Conservation (phyloP, 2,797 vertebrate genomes). For the Halcyon chelicuti region DNA sequence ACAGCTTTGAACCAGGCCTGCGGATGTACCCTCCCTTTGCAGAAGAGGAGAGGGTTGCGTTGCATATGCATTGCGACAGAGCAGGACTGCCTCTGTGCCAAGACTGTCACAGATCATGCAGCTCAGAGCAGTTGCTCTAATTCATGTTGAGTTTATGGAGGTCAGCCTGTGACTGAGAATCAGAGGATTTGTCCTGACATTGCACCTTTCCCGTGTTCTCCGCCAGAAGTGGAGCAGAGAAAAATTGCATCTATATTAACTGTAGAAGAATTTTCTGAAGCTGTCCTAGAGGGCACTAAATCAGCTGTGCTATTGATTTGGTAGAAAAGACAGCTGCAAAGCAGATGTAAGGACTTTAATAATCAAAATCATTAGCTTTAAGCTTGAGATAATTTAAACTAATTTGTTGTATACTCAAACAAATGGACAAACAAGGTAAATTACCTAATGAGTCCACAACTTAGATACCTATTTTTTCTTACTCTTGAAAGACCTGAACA, state of each 20-base stretch:
- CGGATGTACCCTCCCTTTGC: rapidly evolving
- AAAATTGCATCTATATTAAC: slow-evolving; percentile 42
- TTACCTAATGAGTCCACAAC: neutral
- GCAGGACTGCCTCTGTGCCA: neutral
- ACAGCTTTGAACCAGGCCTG: neutral
- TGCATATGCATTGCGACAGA: rapidly evolving
- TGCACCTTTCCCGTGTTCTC: slow-evolving; percentile 17
- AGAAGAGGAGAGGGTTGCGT: neutral
- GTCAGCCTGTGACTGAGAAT: neutral
- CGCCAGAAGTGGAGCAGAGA: slow-evolving; percentile 19
- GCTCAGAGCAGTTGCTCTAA: neutral
- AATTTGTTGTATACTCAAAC: neutral
- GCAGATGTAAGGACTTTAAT: neutral
- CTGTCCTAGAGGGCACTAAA: slow-evolving; percentile 36
- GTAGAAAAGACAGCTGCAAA: slow-evolving; percentile 17
- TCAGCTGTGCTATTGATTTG: slow-evolving; percentile 1
- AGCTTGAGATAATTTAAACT: neutral
- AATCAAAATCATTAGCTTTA: neutral
- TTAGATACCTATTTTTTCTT: neutral
- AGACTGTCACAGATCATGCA: neutral
- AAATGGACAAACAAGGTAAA: neutral
- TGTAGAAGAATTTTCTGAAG: slow-evolving; percentile 38
- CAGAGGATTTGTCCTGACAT: slow-evolving; percentile 7
- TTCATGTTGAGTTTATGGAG: neutral
- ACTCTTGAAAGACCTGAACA: neutral